Percentiles rank a stretch among this genome's conserved stretches.
Evolutionary conservation across 2,113 vertebrate genomes (phyloP).

Genomic region (Gambusia holbrooki): DNA sequence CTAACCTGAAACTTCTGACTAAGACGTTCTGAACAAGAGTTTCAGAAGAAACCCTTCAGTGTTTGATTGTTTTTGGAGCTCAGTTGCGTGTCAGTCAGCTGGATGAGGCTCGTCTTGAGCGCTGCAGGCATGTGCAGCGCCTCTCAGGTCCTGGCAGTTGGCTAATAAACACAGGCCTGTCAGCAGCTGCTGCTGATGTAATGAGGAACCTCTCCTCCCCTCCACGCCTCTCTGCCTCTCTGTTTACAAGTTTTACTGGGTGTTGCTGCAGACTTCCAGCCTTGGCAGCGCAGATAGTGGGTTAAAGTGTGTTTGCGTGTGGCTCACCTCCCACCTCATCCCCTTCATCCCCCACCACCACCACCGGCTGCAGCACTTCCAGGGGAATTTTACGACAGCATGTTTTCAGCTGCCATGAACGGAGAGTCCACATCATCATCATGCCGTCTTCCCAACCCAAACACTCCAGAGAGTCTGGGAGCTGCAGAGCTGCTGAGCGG

Average conservation of each 20-base stretch:
- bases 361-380: constrained; percentile 25
- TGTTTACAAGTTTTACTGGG: constrained; percentile 73
- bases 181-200: constrained; percentile 78
- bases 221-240: constrained; percentile 42
- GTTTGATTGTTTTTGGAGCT: constrained; percentile 7
- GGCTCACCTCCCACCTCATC: background rate
- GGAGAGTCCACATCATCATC: constrained; percentile 60
- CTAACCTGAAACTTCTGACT: background rate
- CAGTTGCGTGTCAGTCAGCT: background rate
- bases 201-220: constrained; percentile 71
- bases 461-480: constrained; percentile 51
- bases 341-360: background rate
- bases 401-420: constrained; percentile 70
- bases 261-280: constrained; percentile 66
- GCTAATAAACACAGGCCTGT: constrained; percentile 74
- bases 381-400: constrained; percentile 59
- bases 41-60: background rate
- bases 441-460: constrained; percentile 46
- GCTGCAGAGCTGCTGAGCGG: constrained; percentile 50
- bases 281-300: constrained; percentile 47
- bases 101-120: constrained; percentile 7
- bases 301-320: constrained; percentile 27
- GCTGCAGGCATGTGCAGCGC: constrained; percentile 33
- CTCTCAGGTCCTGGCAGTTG: constrained; percentile 53
- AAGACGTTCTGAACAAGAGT: background rate